Conservation (phyloP, 2,797 vertebrate genomes). For the Coendou prehensilis region DNA sequence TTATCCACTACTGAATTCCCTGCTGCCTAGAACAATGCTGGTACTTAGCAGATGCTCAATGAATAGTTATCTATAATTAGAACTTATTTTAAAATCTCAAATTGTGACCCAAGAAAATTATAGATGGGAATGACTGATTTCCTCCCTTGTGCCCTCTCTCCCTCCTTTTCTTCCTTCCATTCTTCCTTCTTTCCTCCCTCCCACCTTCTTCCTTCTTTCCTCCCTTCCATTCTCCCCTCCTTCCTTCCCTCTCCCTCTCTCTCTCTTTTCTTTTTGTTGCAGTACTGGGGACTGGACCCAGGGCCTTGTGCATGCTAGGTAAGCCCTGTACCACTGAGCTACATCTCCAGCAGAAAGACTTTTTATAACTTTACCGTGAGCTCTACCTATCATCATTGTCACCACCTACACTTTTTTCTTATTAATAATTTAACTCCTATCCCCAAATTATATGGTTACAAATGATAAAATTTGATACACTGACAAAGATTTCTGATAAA, state of each 20-base stretch:
- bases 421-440: conserved; percentile 12
- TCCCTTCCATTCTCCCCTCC: background rate
- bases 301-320: background rate
- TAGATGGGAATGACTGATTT: background rate
- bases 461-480: background rate
- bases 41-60: background rate
- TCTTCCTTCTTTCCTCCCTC: background rate
- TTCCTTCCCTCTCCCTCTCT: background rate
- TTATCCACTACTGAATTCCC: background rate
- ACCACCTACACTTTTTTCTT: background rate
- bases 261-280: background rate
- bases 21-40: background rate
- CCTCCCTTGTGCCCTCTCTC: background rate
- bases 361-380: background rate
- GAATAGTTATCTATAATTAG: background rate
- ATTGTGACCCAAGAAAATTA: background rate
- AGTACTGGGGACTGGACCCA: background rate
- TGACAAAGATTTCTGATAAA: background rate
- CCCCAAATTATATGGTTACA: background rate
- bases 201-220: background rate
- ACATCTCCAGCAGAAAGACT: background rate
- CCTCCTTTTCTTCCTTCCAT: background rate
- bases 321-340: background rate
- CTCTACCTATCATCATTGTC: background rate
- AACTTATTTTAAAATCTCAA: background rate